Base-by-base conservation (phyloP, 2,888 invertebrate species). In the Hirudinaria manillensis region DNA sequence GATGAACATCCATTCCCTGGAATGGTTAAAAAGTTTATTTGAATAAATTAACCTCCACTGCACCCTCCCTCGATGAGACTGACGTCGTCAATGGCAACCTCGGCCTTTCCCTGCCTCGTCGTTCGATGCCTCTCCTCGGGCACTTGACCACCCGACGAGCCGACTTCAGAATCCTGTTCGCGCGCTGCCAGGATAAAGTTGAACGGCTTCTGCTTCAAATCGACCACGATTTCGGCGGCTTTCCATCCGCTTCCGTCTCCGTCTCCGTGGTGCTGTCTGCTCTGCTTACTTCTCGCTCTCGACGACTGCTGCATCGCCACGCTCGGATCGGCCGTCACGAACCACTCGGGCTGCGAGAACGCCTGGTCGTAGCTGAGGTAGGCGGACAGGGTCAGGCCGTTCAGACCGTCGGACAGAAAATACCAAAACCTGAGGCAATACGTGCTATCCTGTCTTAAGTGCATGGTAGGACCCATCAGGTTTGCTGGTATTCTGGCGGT, bases 351-450 rank as follows among this genome's bases (percentile, higher is more conserved):
- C 24, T 76, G 51, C 16, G 70, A 75, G 74, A 77, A 78, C 16
- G 77, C 77, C 70, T 78, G 78, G 32, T 78, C 78, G 4, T 77
- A 74, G n/a, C 70, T 75, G 19, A 80, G 38, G 75, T 77, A 80
- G 36, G 77, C 78, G 2, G 74, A 21, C 38, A 80, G 77, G 16
- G 68, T 34, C 36, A 78, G 77, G 4, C 75, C 71, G 3, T 73
- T 74, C 4, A 77, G 77, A 32, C 76, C 38, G 13, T 78, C 77
- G 65, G 78, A 80, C 36, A 79, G 45, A 21, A 65, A n/a, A 75
- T 79, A 80, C 80, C 80, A 80, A 78, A 80, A 80, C 24, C 75
- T 45, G 72, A 80, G 76, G 61, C 80, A 80, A 76, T 77, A 75
- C 24, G 75, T 29, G 2, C 34, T 21, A 68, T 76, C 65, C 3